Conservation (phyloP, 2,888 invertebrate species). For the Listrodromus nycthemerus region DNA sequence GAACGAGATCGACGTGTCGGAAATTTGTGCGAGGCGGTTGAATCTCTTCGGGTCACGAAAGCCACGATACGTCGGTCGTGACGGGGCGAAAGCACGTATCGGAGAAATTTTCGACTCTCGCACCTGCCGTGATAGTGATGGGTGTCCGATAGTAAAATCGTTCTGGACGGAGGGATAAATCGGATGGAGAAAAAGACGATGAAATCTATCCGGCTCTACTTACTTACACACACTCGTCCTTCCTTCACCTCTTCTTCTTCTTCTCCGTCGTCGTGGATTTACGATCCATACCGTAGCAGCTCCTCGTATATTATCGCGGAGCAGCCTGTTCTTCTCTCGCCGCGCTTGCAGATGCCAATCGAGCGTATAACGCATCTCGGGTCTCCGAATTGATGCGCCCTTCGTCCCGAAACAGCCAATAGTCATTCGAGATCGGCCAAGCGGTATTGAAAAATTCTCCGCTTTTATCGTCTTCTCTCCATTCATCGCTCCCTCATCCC, state of each 20-base stretch:
- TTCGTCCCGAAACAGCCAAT: neutral
- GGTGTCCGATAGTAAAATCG: slow-evolving; percentile 21
- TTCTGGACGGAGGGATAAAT: slow-evolving; percentile 35
- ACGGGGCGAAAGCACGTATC: neutral
- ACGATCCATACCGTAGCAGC: slow-evolving; percentile 37
- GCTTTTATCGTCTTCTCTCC: slow-evolving; percentile 8
- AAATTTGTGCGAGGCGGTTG: slow-evolving; percentile 12
- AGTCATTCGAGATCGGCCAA: slow-evolving; percentile 18
- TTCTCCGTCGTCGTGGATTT: slow-evolving; percentile 45
- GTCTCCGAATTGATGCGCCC: slow-evolving; percentile 50
- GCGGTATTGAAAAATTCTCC: slow-evolving; percentile 30
- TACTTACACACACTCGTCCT: slow-evolving; percentile 37
- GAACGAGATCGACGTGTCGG: slow-evolving; percentile 12
- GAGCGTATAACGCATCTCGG: slow-evolving; percentile 29
- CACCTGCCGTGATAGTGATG: neutral
- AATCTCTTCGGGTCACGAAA: slow-evolving; percentile 21
- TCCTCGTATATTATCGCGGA: slow-evolving; percentile 52
- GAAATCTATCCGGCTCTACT: slow-evolving; percentile 55
- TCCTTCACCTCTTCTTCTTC: slow-evolving; percentile 9
- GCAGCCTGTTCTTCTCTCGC: slow-evolving; percentile 3
- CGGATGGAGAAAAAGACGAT: slow-evolving; percentile 40
- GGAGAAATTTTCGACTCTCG: slow-evolving; percentile 21
- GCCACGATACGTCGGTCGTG: neutral
- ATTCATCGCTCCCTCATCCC: slow-evolving; percentile 12
- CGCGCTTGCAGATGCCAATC: slow-evolving; percentile 42